Percentiles rank a stretch among this genome's conserved stretches.
phyloP scores from a whole-genome alignment of 1,140 invertebrate genomes.

The Atta texana region DNA sequence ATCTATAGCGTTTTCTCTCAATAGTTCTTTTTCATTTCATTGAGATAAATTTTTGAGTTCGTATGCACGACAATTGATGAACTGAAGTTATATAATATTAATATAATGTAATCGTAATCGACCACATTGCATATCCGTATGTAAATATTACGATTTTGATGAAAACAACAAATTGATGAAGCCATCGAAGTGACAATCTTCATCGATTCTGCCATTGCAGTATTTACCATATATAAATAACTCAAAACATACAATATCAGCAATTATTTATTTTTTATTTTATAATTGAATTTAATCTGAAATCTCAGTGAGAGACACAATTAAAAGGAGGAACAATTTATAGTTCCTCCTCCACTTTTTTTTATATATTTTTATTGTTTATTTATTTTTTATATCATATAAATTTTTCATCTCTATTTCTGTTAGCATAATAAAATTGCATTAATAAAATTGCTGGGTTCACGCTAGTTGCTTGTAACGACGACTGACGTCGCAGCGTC shows the following conservation, averaged over 20 bases:
- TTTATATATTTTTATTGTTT: no score
- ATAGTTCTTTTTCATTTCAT: no score
- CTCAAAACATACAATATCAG: neutral
- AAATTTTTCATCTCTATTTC: neutral
- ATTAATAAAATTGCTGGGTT: slow-evolving; percentile 53
- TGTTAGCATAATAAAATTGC: no score
- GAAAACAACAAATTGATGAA: slow-evolving; percentile 18
- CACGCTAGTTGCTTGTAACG: slow-evolving; percentile 32
- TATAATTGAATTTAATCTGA: neutral
- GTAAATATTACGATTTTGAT: slow-evolving; percentile 16
- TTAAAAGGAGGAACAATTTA: neutral
- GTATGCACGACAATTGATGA: slow-evolving; percentile 13
- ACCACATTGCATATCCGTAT: neutral
- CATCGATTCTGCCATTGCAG: neutral
- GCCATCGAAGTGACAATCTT: slow-evolving; percentile 3
- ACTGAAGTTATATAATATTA: slow-evolving; percentile 18
- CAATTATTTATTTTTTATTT: slow-evolving; percentile 10
- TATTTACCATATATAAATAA: slow-evolving; percentile 22
- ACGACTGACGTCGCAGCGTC: slow-evolving; percentile 40
- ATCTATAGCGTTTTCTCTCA: no score
- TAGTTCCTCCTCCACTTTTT: no score
- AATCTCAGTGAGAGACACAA: neutral
- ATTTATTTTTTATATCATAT: neutral
- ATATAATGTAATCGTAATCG: slow-evolving; percentile 3
- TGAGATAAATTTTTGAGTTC: neutral